Evolutionary conservation across 2,888 invertebrate genomes (phyloP), one percentile per base, ranked within the genome.

Genomic region (Polietes domitor): DNA sequence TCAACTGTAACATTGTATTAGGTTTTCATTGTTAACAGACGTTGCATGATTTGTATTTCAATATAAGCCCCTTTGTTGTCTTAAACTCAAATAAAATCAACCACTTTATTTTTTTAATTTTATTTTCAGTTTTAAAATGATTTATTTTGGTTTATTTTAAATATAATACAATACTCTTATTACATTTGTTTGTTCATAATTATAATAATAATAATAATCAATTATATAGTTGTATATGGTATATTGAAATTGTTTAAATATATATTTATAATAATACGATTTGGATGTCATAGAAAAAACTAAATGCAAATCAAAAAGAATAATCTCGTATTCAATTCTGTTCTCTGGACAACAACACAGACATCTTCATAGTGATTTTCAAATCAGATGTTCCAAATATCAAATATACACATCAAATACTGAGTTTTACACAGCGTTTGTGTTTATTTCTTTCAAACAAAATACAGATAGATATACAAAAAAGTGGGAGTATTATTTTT

Each of bases 181-280:
- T 63, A 63, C n/a, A 63, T 63, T 63, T 58, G 17, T n/a, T n/a
- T 47, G 47, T 47, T 47, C 47, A 47, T 58, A 26, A 58, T 58
- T 12, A 58, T 58, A 15, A 58, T 55, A 24, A 32, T 63, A 28
- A 28, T 28, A 17, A 65, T 65, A 65, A 65, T 65, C 41, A 65
- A 65, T 65, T 17, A 65, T 41, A 41, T 41, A 65, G 41, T 10
- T 41, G 3, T 37, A 65, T 65, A 17, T n/a, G 32, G 15, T 72
- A 12, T 24, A 72, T 72, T 53, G 17, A 58, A 55, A 43, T 55
- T 70, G 21, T 81, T 70, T 74, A 15, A 58, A 63, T 63, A 17
- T 32, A 37, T 65, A 37, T 41, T 80, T 58, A 75, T 77, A 76
- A 75, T 77, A 76, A 80, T 83, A 77, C 55, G 32, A 41, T 82